phyloP scores from a whole-genome alignment of 2,888 invertebrate species.

The Lasius platythorax region DNA sequence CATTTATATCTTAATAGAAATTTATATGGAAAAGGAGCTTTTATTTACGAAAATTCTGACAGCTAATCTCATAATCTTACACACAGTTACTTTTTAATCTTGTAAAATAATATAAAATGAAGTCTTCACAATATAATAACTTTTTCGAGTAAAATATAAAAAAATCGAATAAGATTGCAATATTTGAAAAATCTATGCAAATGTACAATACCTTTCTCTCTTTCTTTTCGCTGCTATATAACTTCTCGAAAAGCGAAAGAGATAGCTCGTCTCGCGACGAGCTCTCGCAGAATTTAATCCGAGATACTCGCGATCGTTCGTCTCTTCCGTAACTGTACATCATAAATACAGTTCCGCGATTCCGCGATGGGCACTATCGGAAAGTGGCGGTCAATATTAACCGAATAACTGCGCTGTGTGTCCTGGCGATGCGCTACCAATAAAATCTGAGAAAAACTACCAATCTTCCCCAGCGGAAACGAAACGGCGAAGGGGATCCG shows the following conservation, averaged over 20 bases:
- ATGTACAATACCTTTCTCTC: slow-evolving; percentile 5
- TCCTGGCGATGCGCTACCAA: slow-evolving; percentile 59
- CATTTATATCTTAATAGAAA: background rate
- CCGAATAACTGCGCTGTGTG: slow-evolving; percentile 31
- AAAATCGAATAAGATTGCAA: background rate
- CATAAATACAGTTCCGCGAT: slow-evolving; percentile 48
- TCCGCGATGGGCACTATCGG: slow-evolving; percentile 34
- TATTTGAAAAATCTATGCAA: background rate
- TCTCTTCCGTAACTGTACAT: slow-evolving; percentile 37
- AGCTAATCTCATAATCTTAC: background rate
- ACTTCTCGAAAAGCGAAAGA: slow-evolving; percentile 21
- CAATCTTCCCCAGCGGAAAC: slow-evolving; percentile 53
- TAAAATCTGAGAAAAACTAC: slow-evolving; percentile 51
- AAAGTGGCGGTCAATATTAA: slow-evolving; percentile 63
- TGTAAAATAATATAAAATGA: background rate
- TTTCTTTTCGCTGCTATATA: background rate
- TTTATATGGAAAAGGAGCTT: background rate
- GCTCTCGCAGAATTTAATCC: slow-evolving; percentile 50
- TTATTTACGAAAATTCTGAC: background rate
- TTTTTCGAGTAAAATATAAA: background rate
- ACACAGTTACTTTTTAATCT: background rate
- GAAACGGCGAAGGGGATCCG: slow-evolving; percentile 25
- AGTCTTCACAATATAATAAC: too few species aligned
- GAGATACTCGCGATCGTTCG: slow-evolving; percentile 45
- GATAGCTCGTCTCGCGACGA: slow-evolving; percentile 29